Base-by-base conservation (phyloP, 1,140 invertebrate genomes). In the Drosophila pruinosa region DNA sequence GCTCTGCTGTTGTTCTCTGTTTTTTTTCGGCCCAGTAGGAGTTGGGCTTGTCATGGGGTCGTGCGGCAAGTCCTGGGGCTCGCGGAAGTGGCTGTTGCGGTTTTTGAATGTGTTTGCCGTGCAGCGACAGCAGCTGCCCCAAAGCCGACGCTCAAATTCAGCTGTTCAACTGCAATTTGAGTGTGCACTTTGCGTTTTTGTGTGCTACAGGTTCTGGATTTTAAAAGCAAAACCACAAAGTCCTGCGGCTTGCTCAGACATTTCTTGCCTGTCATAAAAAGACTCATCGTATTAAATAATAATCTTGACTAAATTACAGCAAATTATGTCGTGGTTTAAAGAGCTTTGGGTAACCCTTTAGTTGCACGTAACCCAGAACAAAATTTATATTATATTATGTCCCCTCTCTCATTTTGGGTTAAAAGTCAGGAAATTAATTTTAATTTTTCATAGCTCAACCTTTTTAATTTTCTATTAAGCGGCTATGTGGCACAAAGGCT, bases 381-480 rank as follows among this genome's bases (percentile, higher is more conserved):
- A 5, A 61, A 69, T 69, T 69, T 28, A 54, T 62, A 54, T 69
- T 28, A 54, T 62, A 54, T 57, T 34, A 1, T 6, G n/a, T 15
- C 8, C 12, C 19, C 26, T 10, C 12, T 57, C 19, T 41, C 28
- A 28, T 47, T 54, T 79, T 24, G 54, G 54, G 45, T 61, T 71
- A 69, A 80, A 62, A 43, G 73, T 63, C 82, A 77, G 71, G 75
- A 78, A 88, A 88, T 88, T 88, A 78, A 88, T 88, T 88, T 88
- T 70, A 75, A 82, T 82, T 88, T 88, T 88, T 88, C 70, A 88
- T 88, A 58, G 48, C 63, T 39, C 36, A 62, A 82, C 82, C 82
- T 88, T 88, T 88, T 88, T 88, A 81, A 88, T 88, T 88, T 88
- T 88, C 82, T 82, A 88, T 88, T 75, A 88, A 88, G 72, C 57